Evolutionary conservation across 1,140 invertebrate genomes (phyloP), one percentile per base, ranked within the genome.

Genomic region (Proctacanthus coquilletti): DNA sequence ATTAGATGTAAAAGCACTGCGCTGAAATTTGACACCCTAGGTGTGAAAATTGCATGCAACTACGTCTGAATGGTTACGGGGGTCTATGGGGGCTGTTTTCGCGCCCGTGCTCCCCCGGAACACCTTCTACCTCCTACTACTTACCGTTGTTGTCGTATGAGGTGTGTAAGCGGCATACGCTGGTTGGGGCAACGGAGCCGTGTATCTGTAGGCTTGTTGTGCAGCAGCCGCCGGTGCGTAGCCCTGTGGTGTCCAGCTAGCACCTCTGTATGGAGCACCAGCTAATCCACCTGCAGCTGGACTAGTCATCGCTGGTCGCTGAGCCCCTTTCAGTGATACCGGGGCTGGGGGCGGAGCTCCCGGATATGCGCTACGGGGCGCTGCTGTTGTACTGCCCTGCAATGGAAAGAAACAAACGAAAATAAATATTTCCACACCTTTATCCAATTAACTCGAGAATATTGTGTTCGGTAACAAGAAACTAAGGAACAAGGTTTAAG

Each of bases 121-220:
- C n/a, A n/a, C n/a, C n/a, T n/a, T n/a, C n/a, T n/a, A n/a, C n/a
- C n/a, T n/a, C n/a, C 13, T 32, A 17, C 4, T 32, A 60, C 57
- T 57, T 41, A 60, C 57, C 50, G 57, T 57, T 44, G 52, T 56
- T 40, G 54, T 48, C 42, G 52, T 56, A 39, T 59, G 53, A 37
- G 56, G 54, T 37, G 56, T 59, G 45, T 57, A 60, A 20, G 56
- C 52, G 34, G 57, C 50, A 42, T 59, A 60, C 14, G 57, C 52
- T 42, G 56, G 57, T 36, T 60, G 56, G 14, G 54, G 54, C 31
- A 60, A 42, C 35, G 57, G 57, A 29, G 57, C 50, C 34, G 57
- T 59, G 42, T 60, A 60, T 32, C 57, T 51, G 38, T 60, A 60
- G 18, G 42, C 42, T 27, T 52, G 52, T 43, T 59, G 56, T 43